Percentiles rank a stretch among this genome's conserved stretches.
These are phyloP conservation scores for Venustaconcha ellipsiformis DNA, from an alignment of 1,140 invertebrate genomes.

Conservation along the genomic window DNA sequence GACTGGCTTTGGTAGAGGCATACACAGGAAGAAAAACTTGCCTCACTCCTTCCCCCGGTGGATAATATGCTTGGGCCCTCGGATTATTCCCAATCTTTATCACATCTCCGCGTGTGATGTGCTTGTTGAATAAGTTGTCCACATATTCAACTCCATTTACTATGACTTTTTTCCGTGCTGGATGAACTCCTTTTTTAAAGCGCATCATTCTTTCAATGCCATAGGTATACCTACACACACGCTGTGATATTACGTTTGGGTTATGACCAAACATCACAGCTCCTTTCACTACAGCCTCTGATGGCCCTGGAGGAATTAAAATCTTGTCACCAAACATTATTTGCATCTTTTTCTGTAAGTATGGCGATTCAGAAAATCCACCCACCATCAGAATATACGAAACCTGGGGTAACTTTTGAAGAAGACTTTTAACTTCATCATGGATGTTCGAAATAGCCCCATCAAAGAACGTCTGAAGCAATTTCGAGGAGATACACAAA, in stretches of 20 bases:
- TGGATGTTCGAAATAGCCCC: neutral
- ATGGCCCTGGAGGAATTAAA: constrained; percentile 10
- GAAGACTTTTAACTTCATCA: neutral
- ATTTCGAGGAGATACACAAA: neutral
- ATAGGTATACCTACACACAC: constrained; percentile 15
- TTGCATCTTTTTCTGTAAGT: constrained; percentile 12
- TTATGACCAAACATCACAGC: constrained; percentile 16
- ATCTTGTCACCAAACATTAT: constrained; percentile 8
- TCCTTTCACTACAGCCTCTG: constrained; percentile 6
- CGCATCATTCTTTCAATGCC: constrained; percentile 15
- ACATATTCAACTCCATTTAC: neutral
- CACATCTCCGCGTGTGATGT: constrained; percentile 12
- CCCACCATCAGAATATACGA: constrained; percentile 8
- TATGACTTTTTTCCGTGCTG: constrained; percentile 2
- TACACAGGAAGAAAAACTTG: constrained; percentile 13
- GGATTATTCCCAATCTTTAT: neutral
- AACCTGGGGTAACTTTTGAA: too few species aligned
- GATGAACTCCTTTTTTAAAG: constrained; percentile 4
- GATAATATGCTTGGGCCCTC: constrained; percentile 7
- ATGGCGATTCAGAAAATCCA: constrained; percentile 14
- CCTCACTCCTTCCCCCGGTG: neutral
- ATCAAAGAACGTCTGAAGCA: constrained; percentile 12
- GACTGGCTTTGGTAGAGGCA: neutral
- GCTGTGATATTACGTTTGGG: neutral
- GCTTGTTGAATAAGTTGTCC: constrained; percentile 21